Percentiles rank a stretch among this genome's conserved stretches.
These are phyloP conservation scores for Macaria liturata DNA, from an alignment of 2,888 invertebrate genomes.

Conservation along the genomic window DNA sequence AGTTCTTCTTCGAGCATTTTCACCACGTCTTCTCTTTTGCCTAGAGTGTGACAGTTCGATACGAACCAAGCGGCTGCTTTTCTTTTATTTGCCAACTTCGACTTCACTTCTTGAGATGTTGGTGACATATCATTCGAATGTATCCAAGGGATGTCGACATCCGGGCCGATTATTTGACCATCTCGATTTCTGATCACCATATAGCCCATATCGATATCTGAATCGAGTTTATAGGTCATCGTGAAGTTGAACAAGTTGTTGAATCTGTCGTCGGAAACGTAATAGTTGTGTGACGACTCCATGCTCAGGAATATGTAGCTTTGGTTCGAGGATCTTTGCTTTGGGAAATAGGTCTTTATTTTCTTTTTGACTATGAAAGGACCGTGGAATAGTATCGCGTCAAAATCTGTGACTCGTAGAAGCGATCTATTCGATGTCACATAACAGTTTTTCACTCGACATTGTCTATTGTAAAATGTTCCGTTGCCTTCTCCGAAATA, in stretches of 20 bases:
- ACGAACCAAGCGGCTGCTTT: slow-evolving; percentile 52
- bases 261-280: slow-evolving; percentile 41
- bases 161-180: slow-evolving; percentile 47
- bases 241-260: slow-evolving; percentile 59
- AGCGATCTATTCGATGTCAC: slow-evolving; percentile 48
- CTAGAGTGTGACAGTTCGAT: slow-evolving; percentile 51
- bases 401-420: slow-evolving; percentile 46
- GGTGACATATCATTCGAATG: slow-evolving; percentile 44
- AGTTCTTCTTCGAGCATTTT: slow-evolving; percentile 23
- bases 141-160: slow-evolving; percentile 45
- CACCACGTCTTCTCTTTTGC: slow-evolving; percentile 42
- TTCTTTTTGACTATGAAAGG: slow-evolving; percentile 40
- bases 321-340: slow-evolving; percentile 48
- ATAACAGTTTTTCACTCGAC: slow-evolving; percentile 56
- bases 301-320: slow-evolving; percentile 54
- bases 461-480: slow-evolving; percentile 50
- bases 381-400: slow-evolving; percentile 56
- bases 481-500: slow-evolving; percentile 45
- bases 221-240: slow-evolving; percentile 55
- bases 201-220: slow-evolving; percentile 54
- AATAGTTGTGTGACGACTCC: slow-evolving; percentile 56
- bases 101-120: slow-evolving; percentile 18
- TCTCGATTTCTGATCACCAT: slow-evolving; percentile 45
- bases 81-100: slow-evolving; percentile 3
- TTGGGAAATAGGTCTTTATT: slow-evolving; percentile 19